Evolutionary conservation across 2,888 invertebrate species (phyloP).

Genomic region (Drosophila planitibia): DNA sequence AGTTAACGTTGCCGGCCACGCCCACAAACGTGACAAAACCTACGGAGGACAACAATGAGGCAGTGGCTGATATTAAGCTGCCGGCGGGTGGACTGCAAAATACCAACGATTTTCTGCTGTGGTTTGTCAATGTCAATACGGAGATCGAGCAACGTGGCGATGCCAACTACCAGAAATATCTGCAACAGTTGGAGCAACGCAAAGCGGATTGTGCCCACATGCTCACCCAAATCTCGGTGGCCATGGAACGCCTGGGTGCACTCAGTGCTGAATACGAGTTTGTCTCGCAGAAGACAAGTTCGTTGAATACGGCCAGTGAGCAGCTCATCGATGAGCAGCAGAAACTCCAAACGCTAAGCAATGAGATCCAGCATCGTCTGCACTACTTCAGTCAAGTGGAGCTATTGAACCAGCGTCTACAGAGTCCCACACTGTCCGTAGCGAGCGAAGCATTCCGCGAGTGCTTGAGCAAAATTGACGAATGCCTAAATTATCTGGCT

Average conservation of each 20-base stretch:
- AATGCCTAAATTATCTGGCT: slow-evolving; percentile 93
- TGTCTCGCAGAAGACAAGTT: slow-evolving; percentile 96
- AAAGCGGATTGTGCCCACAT: slow-evolving; percentile 90
- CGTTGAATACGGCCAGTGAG: slow-evolving; percentile 95
- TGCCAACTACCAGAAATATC: slow-evolving; percentile 89
- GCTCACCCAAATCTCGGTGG: slow-evolving; percentile 89
- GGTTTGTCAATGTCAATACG: slow-evolving; percentile 91
- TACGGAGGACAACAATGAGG: slow-evolving; percentile 19
- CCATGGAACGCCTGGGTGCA: slow-evolving; percentile 90
- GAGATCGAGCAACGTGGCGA: slow-evolving; percentile 90
- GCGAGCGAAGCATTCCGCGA: slow-evolving; percentile 93
- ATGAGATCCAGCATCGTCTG: slow-evolving; percentile 92
- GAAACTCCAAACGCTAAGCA: slow-evolving; percentile 91
- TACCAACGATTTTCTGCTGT: slow-evolving; percentile 89
- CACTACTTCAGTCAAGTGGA: slow-evolving; percentile 95
- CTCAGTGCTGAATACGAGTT: slow-evolving; percentile 92
- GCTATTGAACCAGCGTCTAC: slow-evolving; percentile 91
- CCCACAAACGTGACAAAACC: slow-evolving; percentile 21
- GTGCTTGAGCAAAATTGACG: slow-evolving; percentile 93
- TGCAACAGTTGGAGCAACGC: slow-evolving; percentile 89
- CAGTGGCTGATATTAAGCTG: slow-evolving; percentile 33
- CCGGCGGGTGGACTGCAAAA: slow-evolving; percentile 86
- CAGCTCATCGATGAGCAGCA: slow-evolving; percentile 95
- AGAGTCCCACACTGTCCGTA: slow-evolving; percentile 92
- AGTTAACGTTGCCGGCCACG: slow-evolving; percentile 46